phyloP scores from a whole-genome alignment of 2,797 vertebrate species.

The Rachycentron canadum region DNA sequence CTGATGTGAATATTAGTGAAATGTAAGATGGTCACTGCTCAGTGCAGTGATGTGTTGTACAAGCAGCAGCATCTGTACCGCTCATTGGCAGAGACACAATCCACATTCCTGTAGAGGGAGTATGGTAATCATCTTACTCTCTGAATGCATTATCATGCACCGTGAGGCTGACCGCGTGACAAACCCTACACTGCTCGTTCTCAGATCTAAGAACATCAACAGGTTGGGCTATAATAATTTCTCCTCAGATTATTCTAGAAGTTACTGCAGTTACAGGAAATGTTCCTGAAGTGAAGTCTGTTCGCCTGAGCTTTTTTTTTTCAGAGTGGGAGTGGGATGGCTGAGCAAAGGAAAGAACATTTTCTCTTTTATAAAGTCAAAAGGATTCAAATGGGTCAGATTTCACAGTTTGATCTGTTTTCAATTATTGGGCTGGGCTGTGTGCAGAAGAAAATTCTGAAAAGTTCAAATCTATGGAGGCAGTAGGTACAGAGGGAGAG shows the following conservation, averaged over 20 bases:
- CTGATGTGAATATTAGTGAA: background rate
- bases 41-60: slow-evolving; percentile 10
- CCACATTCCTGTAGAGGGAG: slow-evolving; percentile 26
- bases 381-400: slow-evolving; percentile 71
- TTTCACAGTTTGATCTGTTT: slow-evolving; percentile 84
- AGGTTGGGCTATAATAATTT: slow-evolving; percentile 50
- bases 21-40: background rate
- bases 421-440: slow-evolving; percentile 75
- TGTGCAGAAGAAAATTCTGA: slow-evolving; percentile 68
- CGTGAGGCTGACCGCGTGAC: slow-evolving; percentile 20
- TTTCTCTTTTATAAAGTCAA: slow-evolving; percentile 69
- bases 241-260: slow-evolving; percentile 59
- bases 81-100: background rate
- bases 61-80: too few species aligned
- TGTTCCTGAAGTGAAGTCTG: slow-evolving; percentile 49
- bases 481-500: slow-evolving; percentile 45
- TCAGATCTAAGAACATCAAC: slow-evolving; percentile 45
- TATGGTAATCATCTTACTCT: slow-evolving; percentile 31
- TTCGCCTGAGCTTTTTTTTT: slow-evolving; percentile 62
- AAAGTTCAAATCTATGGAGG: slow-evolving; percentile 74
- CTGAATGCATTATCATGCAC: slow-evolving; percentile 18
- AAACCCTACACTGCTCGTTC: slow-evolving; percentile 23
- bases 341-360: slow-evolving; percentile 44
- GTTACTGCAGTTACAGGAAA: slow-evolving; percentile 59
- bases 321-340: slow-evolving; percentile 58